Evolutionary conservation across 2,113 vertebrate species (phyloP).

Genomic region (Rhizomys pruinosus): DNA sequence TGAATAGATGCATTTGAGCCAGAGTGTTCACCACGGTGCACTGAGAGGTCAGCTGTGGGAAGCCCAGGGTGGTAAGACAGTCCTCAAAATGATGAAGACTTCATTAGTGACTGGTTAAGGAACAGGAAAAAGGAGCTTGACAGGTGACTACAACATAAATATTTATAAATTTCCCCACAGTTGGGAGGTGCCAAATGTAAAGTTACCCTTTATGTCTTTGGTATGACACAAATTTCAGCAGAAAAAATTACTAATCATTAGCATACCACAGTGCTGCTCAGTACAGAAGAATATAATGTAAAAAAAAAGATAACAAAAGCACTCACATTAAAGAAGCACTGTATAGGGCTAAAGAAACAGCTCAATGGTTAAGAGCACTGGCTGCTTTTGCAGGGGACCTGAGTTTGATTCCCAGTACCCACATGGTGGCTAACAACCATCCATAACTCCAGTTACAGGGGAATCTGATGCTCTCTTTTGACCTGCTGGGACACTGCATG

Average conservation of each 20-base stretch:
- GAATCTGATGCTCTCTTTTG: too few relatives aligned
- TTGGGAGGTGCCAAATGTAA: neutral
- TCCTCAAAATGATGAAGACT: neutral
- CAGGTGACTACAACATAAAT: neutral
- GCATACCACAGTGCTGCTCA: neutral
- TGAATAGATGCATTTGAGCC: too few relatives aligned
- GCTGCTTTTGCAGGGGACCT: too few relatives aligned
- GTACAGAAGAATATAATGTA: neutral
- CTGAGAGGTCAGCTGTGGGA: neutral
- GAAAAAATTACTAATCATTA: neutral
- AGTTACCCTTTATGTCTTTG: neutral
- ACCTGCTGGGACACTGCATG: too few relatives aligned
- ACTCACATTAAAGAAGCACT: neutral
- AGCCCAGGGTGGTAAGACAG: accelerated
- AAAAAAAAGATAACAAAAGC: neutral
- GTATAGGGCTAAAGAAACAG: too few relatives aligned
- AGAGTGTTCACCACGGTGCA: neutral
- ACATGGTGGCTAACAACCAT: too few relatives aligned
- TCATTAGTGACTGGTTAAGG: neutral
- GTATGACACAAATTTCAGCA: neutral
- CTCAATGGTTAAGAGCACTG: too few relatives aligned
- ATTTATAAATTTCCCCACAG: too few relatives aligned
- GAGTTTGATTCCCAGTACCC: too few relatives aligned
- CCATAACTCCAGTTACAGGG: too few relatives aligned
- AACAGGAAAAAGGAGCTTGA: neutral